Percentiles rank a stretch among this genome's conserved stretches.
Evolutionary conservation across 1,140 invertebrate genomes (phyloP).

Genomic region (Diabrotica virgifera): DNA sequence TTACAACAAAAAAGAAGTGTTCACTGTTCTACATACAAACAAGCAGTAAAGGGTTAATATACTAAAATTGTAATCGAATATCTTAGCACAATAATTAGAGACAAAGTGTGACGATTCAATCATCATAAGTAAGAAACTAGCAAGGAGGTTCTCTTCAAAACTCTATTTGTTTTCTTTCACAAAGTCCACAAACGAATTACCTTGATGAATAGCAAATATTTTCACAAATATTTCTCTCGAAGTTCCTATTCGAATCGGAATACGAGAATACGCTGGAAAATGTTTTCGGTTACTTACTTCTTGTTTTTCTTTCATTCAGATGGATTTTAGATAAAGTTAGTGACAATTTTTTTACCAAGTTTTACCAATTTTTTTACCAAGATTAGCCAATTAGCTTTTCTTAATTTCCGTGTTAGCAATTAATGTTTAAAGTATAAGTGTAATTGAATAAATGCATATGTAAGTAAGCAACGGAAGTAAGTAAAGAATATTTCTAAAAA

Average conservation of each 20-base stretch:
- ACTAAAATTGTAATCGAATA: too few relatives aligned
- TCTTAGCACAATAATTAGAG: background rate
- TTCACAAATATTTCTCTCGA: constrained; percentile 2
- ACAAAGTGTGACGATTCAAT: background rate
- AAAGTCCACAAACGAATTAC: constrained; percentile 2
- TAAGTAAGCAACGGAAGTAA: too few relatives aligned
- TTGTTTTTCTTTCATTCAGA: constrained; percentile 1
- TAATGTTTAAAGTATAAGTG: too few relatives aligned
- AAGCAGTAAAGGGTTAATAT: too few relatives aligned
- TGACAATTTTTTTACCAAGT: background rate
- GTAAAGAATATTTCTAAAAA: too few relatives aligned
- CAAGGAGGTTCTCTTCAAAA: background rate
- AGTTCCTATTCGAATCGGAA: background rate
- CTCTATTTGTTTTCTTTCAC: background rate
- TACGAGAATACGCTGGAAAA: background rate
- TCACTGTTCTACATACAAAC: too few relatives aligned
- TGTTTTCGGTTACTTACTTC: background rate
- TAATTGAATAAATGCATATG: too few relatives aligned
- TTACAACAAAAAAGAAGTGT: too few relatives aligned
- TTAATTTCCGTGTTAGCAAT: too few relatives aligned
- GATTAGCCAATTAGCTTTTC: background rate
- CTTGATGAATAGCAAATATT: constrained; percentile 3
- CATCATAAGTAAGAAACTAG: background rate
- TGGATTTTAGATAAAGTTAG: background rate
- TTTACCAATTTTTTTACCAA: too few relatives aligned